These are phyloP conservation scores for Vipera latastei DNA, from an alignment of 2,797 vertebrate genomes.

Conservation along the genomic window DNA sequence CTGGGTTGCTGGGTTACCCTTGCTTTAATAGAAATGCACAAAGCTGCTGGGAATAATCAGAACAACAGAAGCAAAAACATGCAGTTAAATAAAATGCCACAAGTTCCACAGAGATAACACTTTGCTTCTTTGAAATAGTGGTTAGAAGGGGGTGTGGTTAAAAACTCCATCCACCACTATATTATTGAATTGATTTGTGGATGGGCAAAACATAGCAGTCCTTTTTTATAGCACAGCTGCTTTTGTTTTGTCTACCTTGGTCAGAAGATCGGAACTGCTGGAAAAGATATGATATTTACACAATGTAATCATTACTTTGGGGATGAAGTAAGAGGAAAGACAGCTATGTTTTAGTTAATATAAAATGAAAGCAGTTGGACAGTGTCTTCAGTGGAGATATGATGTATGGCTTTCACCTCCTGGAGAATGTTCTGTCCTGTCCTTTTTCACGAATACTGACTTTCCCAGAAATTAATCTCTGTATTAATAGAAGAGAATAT, in stretches of 20 bases:
- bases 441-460: background rate
- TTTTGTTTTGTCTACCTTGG: conserved; percentile 12
- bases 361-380: background rate
- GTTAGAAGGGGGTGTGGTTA: conserved; percentile 50
- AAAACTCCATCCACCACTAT: conserved; percentile 52
- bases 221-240: conserved; percentile 34
- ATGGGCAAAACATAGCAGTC: conserved; percentile 59
- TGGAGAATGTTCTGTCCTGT: background rate
- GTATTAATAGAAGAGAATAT: background rate
- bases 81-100: conserved; percentile 31
- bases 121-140: conserved; percentile 52
- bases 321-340: background rate
- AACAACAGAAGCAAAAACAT: conserved; percentile 52
- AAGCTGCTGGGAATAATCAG: conserved; percentile 62
- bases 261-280: background rate
- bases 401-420: background rate
- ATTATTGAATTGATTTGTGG: conserved; percentile 64
- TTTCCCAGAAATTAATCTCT: background rate
- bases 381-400: background rate
- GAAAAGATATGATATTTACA: background rate
- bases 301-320: background rate
- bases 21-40: conserved; percentile 68
- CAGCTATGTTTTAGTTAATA: background rate
- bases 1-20: conserved; percentile 65
- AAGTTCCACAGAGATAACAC: conserved; percentile 64